These are phyloP conservation scores for Nycticryphes semicollaris DNA, from an alignment of 2,113 vertebrate species.

Conservation along the genomic window DNA sequence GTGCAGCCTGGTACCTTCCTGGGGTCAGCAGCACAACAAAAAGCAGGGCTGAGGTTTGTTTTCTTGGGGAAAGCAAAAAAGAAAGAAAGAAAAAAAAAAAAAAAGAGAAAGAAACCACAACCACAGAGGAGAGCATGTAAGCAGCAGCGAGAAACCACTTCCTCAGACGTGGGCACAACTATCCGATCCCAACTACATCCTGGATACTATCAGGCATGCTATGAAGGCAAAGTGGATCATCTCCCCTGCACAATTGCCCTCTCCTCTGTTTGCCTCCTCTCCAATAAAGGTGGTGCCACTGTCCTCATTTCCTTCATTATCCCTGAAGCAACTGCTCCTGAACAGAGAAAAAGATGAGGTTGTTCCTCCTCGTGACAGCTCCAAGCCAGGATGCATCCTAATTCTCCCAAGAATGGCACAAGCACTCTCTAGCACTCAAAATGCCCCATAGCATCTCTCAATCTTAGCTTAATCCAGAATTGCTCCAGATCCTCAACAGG, in stretches of 20 bases:
- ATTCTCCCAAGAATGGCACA: not conserved
- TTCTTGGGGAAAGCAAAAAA: not conserved
- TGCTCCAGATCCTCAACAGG: not conserved
- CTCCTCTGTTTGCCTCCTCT: not conserved
- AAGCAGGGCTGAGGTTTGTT: not conserved
- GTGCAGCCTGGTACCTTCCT: accelerated
- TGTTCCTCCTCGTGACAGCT: not conserved
- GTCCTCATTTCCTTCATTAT: not conserved
- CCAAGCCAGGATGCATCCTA: not conserved
- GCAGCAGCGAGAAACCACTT: not conserved
- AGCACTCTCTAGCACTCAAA: not conserved
- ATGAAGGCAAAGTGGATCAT: not conserved
- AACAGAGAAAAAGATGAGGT: not conserved
- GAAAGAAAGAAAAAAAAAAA: accelerated
- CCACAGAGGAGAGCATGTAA: not conserved
- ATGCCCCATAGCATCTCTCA: not conserved
- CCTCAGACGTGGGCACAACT: not conserved
- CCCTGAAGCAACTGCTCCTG: not conserved
- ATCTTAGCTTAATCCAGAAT: not conserved
- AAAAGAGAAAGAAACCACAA: not conserved
- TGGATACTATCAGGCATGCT: not conserved
- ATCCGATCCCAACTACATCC: not conserved
- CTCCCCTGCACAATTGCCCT: not conserved
- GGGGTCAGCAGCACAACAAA: not conserved
- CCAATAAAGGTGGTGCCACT: not conserved